Evolutionary conservation across 2,797 vertebrate species (phyloP).

Genomic region (Podargus strigoides): DNA sequence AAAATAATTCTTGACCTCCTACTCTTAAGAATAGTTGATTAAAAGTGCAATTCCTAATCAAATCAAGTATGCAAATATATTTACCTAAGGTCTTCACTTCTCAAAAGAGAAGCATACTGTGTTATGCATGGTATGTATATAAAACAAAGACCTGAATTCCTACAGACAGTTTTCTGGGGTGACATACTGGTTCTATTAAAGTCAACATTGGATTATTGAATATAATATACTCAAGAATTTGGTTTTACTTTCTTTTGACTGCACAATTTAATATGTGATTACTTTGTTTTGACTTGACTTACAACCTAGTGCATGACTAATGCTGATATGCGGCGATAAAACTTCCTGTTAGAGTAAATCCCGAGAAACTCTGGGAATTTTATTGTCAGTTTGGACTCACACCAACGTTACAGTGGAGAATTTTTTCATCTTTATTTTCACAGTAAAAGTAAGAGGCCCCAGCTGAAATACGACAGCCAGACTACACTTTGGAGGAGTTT

Average conservation of each 20-base stretch:
- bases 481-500: not conserved
- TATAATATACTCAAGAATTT: not conserved
- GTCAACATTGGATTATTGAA: not conserved
- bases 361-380: slow-evolving; percentile 17
- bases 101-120: not conserved
- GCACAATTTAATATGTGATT: not conserved
- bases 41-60: not conserved
- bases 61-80: not conserved
- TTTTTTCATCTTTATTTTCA: slow-evolving; percentile 42
- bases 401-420: not conserved
- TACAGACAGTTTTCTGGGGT: not conserved
- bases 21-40: not conserved
- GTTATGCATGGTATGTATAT: not conserved
- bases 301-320: slow-evolving; percentile 12
- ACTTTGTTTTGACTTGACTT: slow-evolving; percentile 51
- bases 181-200: not conserved
- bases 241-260: slow-evolving; percentile 28
- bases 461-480: slow-evolving; percentile 44
- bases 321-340: slow-evolving; percentile 24
- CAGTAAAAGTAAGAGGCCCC: slow-evolving; percentile 45
- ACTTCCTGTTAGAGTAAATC: slow-evolving; percentile 47
- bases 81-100: not conserved
- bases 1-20: not conserved
- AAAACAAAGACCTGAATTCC: not conserved
- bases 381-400: slow-evolving; percentile 38